A percentile compares a stretch with the other conserved stretches of the same genome.
Evolutionary conservation across 2,888 invertebrate species (phyloP).

Genomic region (Chymomyza fuscimana): DNA sequence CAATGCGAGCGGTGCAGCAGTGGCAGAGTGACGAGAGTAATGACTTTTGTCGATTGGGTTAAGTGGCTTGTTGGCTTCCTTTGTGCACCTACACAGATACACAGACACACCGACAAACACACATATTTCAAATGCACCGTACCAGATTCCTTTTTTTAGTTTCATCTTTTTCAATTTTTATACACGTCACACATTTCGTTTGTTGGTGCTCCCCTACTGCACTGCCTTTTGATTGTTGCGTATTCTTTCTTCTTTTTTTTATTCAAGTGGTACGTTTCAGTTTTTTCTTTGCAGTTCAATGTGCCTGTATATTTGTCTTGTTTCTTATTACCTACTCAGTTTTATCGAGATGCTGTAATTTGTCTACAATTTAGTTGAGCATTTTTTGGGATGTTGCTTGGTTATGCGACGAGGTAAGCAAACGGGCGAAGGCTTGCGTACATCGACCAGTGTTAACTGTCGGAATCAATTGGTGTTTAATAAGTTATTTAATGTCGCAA

Average conservation of each 20-base stretch:
- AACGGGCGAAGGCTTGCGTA: too few species aligned
- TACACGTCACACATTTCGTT: slow-evolving; percentile 67
- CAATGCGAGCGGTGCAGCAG: slow-evolving; percentile 13
- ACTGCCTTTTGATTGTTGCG: slow-evolving; percentile 18
- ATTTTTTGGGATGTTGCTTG: neutral
- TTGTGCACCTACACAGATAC: slow-evolving; percentile 53
- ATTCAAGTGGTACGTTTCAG: slow-evolving; percentile 67
- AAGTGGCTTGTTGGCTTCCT: slow-evolving; percentile 77
- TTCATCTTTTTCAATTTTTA: slow-evolving; percentile 72
- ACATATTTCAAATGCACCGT: slow-evolving; percentile 48
- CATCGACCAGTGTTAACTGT: too few species aligned
- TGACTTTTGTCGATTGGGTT: slow-evolving; percentile 79
- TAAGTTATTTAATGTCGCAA: neutral
- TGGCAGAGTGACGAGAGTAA: slow-evolving; percentile 76
- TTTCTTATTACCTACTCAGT: slow-evolving; percentile 13
- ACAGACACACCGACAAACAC: slow-evolving; percentile 12
- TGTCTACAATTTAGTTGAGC: slow-evolving; percentile 37
- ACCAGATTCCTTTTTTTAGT: slow-evolving; percentile 39
- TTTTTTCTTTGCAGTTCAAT: slow-evolving; percentile 7
- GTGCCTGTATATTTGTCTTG: slow-evolving; percentile 6
- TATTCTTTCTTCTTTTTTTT: slow-evolving; percentile 21
- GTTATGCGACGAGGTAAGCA: neutral
- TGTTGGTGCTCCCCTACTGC: slow-evolving; percentile 17
- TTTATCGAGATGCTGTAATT: slow-evolving; percentile 36
- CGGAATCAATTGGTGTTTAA: neutral